These are phyloP conservation scores for Illadopsis cleaveri DNA, from an alignment of 2,113 vertebrate genomes.

Conservation along the genomic window DNA sequence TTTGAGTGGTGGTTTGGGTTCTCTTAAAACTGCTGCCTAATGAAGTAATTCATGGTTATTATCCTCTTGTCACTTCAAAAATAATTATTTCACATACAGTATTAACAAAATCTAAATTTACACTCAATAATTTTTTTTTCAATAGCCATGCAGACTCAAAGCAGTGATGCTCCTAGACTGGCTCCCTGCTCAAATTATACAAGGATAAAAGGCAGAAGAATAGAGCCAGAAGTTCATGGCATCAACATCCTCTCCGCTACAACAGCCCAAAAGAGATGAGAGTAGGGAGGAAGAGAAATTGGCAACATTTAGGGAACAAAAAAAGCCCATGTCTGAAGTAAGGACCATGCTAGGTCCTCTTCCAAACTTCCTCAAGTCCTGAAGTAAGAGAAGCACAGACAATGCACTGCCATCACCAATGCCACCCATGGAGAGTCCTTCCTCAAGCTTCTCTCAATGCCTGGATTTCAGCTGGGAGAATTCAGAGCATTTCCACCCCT, in stretches of 20 bases:
- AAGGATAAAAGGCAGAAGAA: background rate
- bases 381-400: background rate
- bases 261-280: background rate
- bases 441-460: background rate
- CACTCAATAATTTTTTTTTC: background rate
- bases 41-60: constrained; percentile 29
- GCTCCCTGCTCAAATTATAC: background rate
- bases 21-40: constrained; percentile 12
- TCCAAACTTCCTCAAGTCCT: background rate
- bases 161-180: background rate
- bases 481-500: constrained; percentile 12
- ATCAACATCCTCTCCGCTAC: background rate
- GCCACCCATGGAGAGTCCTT: background rate
- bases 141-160: background rate
- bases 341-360: background rate
- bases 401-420: fast-evolving
- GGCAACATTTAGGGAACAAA: background rate
- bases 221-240: background rate
- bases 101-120: constrained; percentile 14
- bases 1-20: background rate
- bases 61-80: background rate
- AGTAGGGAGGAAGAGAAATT: background rate
- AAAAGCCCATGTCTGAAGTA: background rate
- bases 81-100: background rate
- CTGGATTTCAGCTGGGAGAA: constrained; percentile 15